These are phyloP conservation scores for Drosophila navojoa DNA, from an alignment of 1,140 invertebrate genomes.

Conservation along the genomic window DNA sequence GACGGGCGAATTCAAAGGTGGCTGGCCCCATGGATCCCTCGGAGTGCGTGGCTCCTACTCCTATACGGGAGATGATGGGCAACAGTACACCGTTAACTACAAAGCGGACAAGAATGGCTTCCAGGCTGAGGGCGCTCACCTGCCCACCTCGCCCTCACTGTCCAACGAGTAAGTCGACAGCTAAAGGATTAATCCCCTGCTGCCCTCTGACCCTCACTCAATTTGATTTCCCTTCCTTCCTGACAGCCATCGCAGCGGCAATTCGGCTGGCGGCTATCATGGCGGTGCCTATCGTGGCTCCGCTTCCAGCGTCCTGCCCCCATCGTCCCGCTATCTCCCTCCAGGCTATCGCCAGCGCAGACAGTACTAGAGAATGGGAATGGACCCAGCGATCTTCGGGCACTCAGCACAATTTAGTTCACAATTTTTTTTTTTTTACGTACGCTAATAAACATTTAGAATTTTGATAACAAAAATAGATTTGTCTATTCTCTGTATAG, in stretches of 20 bases:
- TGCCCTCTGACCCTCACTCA: background rate
- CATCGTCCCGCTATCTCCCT: conserved; percentile 60
- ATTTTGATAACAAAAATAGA: no score
- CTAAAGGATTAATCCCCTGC: background rate
- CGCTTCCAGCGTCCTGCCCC: conserved; percentile 34
- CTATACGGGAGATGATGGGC: conserved; percentile 86
- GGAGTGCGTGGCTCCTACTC: conserved; percentile 87
- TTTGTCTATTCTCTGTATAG: no score
- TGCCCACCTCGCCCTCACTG: conserved; percentile 89
- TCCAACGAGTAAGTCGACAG: conserved; percentile 84
- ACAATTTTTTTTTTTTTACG: conserved; percentile 3
- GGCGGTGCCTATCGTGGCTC: conserved; percentile 58
- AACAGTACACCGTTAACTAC: conserved; percentile 89
- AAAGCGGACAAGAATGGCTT: conserved; percentile 87
- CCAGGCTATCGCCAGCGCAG: conserved; percentile 69
- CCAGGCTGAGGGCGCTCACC: conserved; percentile 89
- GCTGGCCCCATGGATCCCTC: conserved; percentile 85
- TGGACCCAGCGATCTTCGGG: conserved; percentile 1
- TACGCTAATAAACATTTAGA: background rate
- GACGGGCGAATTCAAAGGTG: conserved; percentile 84
- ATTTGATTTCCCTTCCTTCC: background rate
- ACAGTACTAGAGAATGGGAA: conserved; percentile 42
- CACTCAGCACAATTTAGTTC: background rate
- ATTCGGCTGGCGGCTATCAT: conserved; percentile 34
- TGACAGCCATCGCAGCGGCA: conserved; percentile 35